Conservation (phyloP, 1,140 invertebrate species). For the Polypedilum pembai region DNA sequence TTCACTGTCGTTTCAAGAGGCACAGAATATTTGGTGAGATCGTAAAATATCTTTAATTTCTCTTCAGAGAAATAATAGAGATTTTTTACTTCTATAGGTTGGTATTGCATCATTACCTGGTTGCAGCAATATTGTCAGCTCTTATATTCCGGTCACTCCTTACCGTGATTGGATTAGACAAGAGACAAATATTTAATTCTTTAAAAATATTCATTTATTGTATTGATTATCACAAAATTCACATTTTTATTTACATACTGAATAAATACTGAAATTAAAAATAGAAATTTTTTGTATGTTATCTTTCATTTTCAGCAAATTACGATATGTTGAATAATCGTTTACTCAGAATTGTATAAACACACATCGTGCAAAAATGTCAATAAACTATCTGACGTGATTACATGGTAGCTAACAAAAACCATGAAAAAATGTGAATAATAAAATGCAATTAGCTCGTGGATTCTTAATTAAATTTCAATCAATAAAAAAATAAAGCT, state of each 20-base stretch:
- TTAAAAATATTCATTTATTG: background rate
- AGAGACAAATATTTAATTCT: background rate
- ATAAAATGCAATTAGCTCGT: too few species aligned
- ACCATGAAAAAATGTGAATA: too few species aligned
- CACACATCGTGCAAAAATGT: too few species aligned
- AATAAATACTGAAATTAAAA: background rate
- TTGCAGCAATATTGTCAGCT: background rate
- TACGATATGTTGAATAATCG: too few species aligned
- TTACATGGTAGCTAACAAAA: too few species aligned
- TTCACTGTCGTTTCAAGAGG: background rate
- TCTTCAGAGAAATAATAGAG: background rate
- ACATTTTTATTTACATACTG: background rate
- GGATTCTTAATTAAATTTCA: too few species aligned
- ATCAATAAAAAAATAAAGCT: too few species aligned
- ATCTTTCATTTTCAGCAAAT: too few species aligned
- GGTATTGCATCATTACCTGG: slow-evolving; percentile 6
- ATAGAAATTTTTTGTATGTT: too few species aligned
- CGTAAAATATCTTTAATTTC: background rate
- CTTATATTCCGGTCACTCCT: background rate
- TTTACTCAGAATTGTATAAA: too few species aligned
- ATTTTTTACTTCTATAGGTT: background rate
- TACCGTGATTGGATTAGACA: background rate
- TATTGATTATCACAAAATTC: background rate
- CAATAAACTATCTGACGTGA: too few species aligned
- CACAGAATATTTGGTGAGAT: background rate